Conservation (phyloP, 2,888 invertebrate species). For the Campaea margaritaria region DNA sequence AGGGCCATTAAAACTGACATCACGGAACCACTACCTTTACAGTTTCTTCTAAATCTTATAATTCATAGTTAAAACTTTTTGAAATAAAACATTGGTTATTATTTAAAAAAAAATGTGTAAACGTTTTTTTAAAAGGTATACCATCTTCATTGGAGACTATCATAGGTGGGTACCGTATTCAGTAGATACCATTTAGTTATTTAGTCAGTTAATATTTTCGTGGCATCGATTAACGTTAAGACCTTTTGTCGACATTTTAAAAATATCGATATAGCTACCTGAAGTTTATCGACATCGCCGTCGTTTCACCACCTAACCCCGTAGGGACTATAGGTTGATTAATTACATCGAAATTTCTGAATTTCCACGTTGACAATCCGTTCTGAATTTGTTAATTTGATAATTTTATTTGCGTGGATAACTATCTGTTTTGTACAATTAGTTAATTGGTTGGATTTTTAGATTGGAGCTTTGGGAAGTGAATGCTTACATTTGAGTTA, state of each 20-base stretch:
- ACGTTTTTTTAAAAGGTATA: no score
- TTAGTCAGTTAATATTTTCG: no score
- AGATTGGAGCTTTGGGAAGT: neutral
- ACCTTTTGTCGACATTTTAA: conserved; percentile 19
- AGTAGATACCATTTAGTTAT: no score
- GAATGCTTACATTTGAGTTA: neutral
- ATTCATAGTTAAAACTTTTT: no score
- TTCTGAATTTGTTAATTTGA: conserved; percentile 53
- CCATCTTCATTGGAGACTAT: no score
- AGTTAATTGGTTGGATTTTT: conserved; percentile 31
- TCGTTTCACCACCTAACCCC: conserved; percentile 34
- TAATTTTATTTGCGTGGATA: conserved; percentile 39
- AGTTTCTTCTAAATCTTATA: no score
- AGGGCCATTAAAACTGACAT: no score
- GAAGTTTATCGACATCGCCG: conserved; percentile 33
- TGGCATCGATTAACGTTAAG: neutral
- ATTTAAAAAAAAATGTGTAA: no score
- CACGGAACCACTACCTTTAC: no score
- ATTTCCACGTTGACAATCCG: conserved; percentile 52
- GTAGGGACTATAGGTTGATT: conserved; percentile 56
- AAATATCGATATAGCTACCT: conserved; percentile 7
- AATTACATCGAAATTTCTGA: conserved; percentile 58
- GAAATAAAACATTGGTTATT: no score
- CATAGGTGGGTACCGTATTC: no score
- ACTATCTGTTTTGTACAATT: conserved; percentile 43